Percentiles rank a stretch among this genome's conserved stretches.
These are phyloP conservation scores for Tenualosa ilisha DNA, from an alignment of 2,797 vertebrate species.

Conservation along the genomic window DNA sequence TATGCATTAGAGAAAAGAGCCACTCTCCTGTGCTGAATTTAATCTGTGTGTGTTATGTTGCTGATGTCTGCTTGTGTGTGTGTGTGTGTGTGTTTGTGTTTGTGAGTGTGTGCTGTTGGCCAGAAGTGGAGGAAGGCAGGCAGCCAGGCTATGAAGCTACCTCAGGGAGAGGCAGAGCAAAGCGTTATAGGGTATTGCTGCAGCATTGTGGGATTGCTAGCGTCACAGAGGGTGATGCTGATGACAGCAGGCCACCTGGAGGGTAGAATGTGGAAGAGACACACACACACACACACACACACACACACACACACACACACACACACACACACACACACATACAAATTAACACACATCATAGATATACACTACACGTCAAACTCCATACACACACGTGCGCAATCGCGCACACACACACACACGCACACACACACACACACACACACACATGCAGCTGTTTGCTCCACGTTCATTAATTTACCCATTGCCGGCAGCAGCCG, in stretches of 20 bases:
- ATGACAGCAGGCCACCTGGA: not conserved
- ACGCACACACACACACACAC: slow-evolving; percentile 20
- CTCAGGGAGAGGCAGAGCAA: not conserved
- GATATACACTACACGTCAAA: too few species aligned
- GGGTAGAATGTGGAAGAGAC: slow-evolving; percentile 39
- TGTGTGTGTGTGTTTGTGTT: too few species aligned
- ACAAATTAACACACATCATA: not conserved
- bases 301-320: slow-evolving; percentile 29
- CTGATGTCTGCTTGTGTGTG: too few species aligned
- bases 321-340: slow-evolving; percentile 36
- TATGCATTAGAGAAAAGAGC: too few species aligned
- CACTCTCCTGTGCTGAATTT: too few species aligned
- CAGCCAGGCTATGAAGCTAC: not conserved
- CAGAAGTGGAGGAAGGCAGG: not conserved
- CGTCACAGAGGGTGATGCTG: not conserved
- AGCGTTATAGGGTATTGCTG: slow-evolving; percentile 17
- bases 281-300: not conserved
- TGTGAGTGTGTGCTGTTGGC: not conserved
- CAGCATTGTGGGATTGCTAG: slow-evolving; percentile 27
- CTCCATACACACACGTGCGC: not conserved
- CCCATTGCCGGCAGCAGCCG: slow-evolving; percentile 28
- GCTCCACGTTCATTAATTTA: slow-evolving; percentile 29
- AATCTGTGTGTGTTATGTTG: not conserved
- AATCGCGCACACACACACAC: not conserved
- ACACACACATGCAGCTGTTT: slow-evolving; percentile 38